These are phyloP conservation scores for Neoaliturus tenellus DNA, from an alignment of 2,888 invertebrate species.

Conservation along the genomic window DNA sequence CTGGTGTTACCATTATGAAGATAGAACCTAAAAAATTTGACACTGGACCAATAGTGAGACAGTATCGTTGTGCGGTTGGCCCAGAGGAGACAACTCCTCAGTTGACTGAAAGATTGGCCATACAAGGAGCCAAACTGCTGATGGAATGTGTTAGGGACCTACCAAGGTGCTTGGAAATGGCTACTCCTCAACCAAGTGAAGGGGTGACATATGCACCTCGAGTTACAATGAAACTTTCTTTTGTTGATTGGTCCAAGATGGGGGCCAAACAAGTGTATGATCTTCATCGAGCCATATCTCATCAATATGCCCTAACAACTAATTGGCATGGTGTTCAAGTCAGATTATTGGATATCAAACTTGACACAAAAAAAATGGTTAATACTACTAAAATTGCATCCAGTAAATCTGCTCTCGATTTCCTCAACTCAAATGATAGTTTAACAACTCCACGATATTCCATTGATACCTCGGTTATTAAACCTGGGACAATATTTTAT, in stretches of 20 bases:
- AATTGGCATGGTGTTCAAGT: constrained; percentile 75
- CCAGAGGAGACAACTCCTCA: constrained; percentile 79
- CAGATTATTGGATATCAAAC: constrained; percentile 21
- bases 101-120: constrained; percentile 79
- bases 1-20: constrained; percentile 93
- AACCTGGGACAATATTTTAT: constrained; percentile 79
- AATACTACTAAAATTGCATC: not conserved
- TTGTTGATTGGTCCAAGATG: constrained; percentile 81
- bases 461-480: constrained; percentile 29
- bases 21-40: constrained; percentile 89
- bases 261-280: constrained; percentile 81
- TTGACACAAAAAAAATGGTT: not conserved
- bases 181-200: constrained; percentile 77
- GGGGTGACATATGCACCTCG: constrained; percentile 86
- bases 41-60: constrained; percentile 77
- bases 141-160: constrained; percentile 78
- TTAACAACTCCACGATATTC: constrained; percentile 59
- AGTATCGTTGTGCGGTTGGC: constrained; percentile 65
- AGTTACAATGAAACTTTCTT: constrained; percentile 78
- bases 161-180: constrained; percentile 76
- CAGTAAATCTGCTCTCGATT: constrained; percentile 61
- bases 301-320: constrained; percentile 79
- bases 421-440: constrained; percentile 57
- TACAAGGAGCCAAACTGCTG: constrained; percentile 82
- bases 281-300: constrained; percentile 81